Evolutionary conservation across 2,797 vertebrate genomes (phyloP), one percentile per base, ranked within the genome.

Genomic region (Hapalemur alaotrensis): DNA sequence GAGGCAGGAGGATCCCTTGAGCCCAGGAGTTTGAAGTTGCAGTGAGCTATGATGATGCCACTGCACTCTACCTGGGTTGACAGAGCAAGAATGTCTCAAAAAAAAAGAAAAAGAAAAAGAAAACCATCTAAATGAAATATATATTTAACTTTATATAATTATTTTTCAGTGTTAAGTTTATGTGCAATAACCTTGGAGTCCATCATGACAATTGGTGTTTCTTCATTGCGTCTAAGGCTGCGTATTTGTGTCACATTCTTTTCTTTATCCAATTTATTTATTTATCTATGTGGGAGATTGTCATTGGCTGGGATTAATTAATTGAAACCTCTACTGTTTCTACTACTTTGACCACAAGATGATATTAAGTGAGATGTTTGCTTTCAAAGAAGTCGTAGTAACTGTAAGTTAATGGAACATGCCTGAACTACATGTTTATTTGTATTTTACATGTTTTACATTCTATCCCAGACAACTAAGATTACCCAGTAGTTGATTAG

Each of bases 181-280:
- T 67, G 22, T 80, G 25, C 52, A 89, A 54, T 93, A 35, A 88
- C 43, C 9, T 5, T 9, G 28, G 30, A 30, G 9, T 81, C 54
- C 18, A 3, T 90, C 48, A 41, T 69, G 46, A 90, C 20, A 89
- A 2, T 10, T 86, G 15, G 22, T 67, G 72, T 84, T 95, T 76
- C n/a, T 78, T 43, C 5, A 8, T 18, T 91, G 7, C 12, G 38
- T 52, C 18, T 25, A 67, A 59, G 13, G 25, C 38, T 76, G 5
- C n/a, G 8, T 67, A 76, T 94, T 59, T 87, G 25, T 65, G 46
- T 41, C 52, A 25, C 28, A 28, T 52, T 48, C 15, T 67, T 87
- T 92, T 54, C 35, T 83, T 91, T 61, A 83, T 43, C n/a, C 28
- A 70, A 13, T 96, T 63, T 90, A 41, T 76, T 72, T 93, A 35